These are phyloP conservation scores for Ranitomeya imitator DNA, from an alignment of 2,113 vertebrate species.

Conservation along the genomic window DNA sequence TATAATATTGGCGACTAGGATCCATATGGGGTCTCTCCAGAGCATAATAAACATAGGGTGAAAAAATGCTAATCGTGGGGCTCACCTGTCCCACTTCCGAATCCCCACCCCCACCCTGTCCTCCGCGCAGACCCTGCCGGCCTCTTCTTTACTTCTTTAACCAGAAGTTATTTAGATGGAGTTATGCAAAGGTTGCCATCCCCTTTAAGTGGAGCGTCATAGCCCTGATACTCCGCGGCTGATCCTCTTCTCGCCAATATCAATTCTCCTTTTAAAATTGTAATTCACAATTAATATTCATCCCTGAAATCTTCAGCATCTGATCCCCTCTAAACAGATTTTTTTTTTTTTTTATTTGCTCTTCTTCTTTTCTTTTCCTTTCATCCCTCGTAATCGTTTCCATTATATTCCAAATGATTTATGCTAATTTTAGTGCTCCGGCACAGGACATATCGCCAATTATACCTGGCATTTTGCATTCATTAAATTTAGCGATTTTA, in stretches of 20 bases:
- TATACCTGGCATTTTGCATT: conserved; percentile 37
- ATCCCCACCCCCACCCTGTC: too few species aligned
- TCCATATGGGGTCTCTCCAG: too few species aligned
- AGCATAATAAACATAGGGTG: too few species aligned
- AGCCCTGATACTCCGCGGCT: not conserved
- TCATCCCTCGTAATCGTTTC: not conserved
- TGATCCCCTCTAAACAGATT: not conserved
- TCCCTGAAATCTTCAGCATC: conserved; percentile 1
- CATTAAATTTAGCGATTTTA: conserved; percentile 27
- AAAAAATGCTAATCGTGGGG: too few species aligned
- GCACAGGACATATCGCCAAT: conserved; percentile 5
- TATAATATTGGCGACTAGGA: too few species aligned
- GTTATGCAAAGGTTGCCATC: not conserved
- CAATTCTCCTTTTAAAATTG: not conserved
- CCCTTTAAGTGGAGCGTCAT: not conserved
- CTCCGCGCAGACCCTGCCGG: too few species aligned
- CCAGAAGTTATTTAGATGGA: not conserved
- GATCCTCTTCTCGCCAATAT: not conserved
- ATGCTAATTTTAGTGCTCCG: not conserved
- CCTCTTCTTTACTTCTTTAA: not conserved
- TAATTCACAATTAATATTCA: not conserved
- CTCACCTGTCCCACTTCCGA: too few species aligned
- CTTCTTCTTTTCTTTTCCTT: not conserved
- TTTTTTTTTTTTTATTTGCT: not conserved
- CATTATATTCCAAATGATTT: conserved; percentile 30